Evolutionary conservation across 2,113 vertebrate species (phyloP).

Genomic region (Microcebus jonahi): DNA sequence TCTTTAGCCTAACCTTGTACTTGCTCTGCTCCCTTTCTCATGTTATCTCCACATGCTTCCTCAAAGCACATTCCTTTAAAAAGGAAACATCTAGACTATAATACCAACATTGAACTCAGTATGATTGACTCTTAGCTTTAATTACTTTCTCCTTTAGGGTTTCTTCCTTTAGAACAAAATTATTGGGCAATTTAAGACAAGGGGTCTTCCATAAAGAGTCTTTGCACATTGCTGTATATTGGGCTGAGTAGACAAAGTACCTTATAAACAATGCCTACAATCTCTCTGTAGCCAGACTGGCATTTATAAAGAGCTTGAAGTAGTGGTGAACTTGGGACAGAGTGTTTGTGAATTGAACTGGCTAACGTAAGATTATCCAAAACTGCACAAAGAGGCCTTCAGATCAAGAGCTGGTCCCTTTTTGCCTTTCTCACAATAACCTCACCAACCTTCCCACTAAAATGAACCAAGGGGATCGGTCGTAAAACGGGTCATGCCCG

Average conservation of each 20-base stretch:
- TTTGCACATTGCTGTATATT: background rate
- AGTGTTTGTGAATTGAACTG: background rate
- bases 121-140: background rate
- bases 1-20: background rate
- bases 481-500: slow-evolving; percentile 99
- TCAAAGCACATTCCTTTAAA: background rate
- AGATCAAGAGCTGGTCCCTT: slow-evolving; percentile 89
- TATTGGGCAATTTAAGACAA: background rate
- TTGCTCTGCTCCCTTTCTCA: background rate
- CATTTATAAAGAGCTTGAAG: background rate
- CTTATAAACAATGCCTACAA: background rate
- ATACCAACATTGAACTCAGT: background rate
- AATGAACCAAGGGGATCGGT: slow-evolving; percentile 99
- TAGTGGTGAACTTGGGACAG: background rate
- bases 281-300: background rate
- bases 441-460: slow-evolving; percentile 99
- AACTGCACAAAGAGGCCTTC: slow-evolving; percentile 65
- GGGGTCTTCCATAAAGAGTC: background rate
- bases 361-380: background rate
- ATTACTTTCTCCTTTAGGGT: background rate
- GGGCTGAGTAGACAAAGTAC: background rate
- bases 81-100: background rate
- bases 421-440: slow-evolving; percentile 82
- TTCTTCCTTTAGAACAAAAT: background rate
- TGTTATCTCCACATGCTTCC: background rate